These are phyloP conservation scores for Nyctalus aviator DNA, from an alignment of 2,797 vertebrate genomes.

Conservation along the genomic window DNA sequence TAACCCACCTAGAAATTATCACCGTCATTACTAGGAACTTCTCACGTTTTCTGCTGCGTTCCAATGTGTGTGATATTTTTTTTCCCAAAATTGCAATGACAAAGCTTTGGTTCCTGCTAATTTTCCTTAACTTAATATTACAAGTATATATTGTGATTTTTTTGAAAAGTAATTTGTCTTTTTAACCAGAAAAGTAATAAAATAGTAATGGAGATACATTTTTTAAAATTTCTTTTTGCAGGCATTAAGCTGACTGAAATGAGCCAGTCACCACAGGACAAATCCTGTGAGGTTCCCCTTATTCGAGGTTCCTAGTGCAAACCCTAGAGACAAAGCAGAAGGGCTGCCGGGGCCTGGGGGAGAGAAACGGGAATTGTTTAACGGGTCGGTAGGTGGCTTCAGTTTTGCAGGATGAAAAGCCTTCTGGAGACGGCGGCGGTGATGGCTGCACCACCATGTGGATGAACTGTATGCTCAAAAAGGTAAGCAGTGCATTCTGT, in stretches of 20 bases:
- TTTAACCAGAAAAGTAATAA: constrained; percentile 51
- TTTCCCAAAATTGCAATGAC: background rate
- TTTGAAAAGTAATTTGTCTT: background rate
- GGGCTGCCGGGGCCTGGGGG: background rate
- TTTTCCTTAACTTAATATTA: background rate
- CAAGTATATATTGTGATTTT: background rate
- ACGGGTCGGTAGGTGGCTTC: background rate
- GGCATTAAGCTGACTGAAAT: background rate
- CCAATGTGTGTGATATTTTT: background rate
- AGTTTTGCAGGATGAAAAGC: background rate
- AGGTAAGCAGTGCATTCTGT: background rate
- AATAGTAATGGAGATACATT: background rate
- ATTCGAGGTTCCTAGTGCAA: background rate
- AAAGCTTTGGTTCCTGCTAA: background rate
- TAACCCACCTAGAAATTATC: background rate
- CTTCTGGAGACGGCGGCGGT: background rate
- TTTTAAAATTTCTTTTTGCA: background rate
- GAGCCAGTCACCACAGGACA: background rate
- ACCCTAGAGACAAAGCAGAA: background rate
- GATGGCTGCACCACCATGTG: too few relatives aligned
- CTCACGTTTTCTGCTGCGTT: background rate
- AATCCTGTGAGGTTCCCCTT: background rate
- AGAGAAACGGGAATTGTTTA: background rate
- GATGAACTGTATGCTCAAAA: background rate
- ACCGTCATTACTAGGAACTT: background rate